phyloP scores from a whole-genome alignment of 2,113 vertebrate genomes.

The Perognathus longimembris region DNA sequence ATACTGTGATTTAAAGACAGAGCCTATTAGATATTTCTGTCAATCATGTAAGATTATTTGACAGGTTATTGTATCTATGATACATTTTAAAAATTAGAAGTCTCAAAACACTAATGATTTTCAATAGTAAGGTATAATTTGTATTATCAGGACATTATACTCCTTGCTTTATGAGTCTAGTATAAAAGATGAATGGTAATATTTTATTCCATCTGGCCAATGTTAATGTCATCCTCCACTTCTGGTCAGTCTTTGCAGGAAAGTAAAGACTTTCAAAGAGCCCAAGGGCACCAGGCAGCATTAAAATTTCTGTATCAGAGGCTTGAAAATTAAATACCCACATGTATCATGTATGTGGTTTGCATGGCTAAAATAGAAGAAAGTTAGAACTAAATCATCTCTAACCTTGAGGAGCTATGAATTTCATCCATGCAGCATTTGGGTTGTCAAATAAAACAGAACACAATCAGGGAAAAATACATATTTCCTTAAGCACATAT shows the following conservation, averaged over 20 bases:
- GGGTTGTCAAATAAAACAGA: background rate
- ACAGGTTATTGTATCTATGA: constrained; percentile 19
- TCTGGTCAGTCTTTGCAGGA: constrained; percentile 38
- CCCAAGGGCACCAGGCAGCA: background rate
- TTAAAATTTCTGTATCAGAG: background rate
- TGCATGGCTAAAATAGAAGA: constrained; percentile 17
- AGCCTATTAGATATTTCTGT: background rate
- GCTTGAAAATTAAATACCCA: constrained; percentile 39
- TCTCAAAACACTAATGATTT: constrained; percentile 33
- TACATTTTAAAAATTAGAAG: constrained; percentile 43
- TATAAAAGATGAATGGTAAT: constrained; percentile 48
- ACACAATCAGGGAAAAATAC: background rate
- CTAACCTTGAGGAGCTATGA: background rate
- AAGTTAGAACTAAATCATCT: constrained; percentile 29
- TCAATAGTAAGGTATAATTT: constrained; percentile 4
- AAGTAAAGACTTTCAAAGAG: constrained; percentile 1
- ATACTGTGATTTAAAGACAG: constrained; percentile 27
- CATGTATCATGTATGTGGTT: constrained; percentile 23
- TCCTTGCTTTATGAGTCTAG: background rate
- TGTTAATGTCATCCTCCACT: constrained; percentile 55
- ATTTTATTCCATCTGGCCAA: constrained; percentile 39
- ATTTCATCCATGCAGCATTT: constrained; percentile 7
- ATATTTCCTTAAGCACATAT: background rate
- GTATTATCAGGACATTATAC: background rate
- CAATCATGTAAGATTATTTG: constrained; percentile 30